Evolutionary conservation across 2,113 vertebrate species (phyloP).

Genomic region (Scatophagus argus): DNA sequence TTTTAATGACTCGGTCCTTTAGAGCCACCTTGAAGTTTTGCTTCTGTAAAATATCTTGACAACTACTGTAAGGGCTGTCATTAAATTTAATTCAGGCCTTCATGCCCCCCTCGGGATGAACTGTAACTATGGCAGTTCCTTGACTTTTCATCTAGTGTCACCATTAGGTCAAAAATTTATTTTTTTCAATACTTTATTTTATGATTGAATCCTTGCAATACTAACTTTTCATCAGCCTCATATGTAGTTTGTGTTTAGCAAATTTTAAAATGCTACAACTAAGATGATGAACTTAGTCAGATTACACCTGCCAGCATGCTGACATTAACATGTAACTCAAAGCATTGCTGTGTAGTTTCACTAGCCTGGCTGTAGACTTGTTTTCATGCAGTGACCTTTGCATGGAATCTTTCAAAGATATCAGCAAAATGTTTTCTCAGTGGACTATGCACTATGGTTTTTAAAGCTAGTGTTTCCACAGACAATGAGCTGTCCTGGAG

Average conservation of each 20-base stretch:
- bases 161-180: too few species aligned
- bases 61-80: too few species aligned
- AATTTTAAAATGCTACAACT: background rate
- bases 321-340: slow-evolving; percentile 7
- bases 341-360: background rate
- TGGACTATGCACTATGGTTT: background rate
- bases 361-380: background rate
- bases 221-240: background rate
- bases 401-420: slow-evolving; percentile 5
- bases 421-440: slow-evolving; percentile 3
- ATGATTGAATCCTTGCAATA: background rate
- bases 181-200: background rate
- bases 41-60: background rate
- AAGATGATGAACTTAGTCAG: background rate
- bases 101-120: background rate
- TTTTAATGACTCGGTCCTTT: background rate
- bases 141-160: background rate
- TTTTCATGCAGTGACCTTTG: slow-evolving; percentile 28
- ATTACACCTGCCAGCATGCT: background rate
- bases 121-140: background rate
- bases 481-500: background rate
- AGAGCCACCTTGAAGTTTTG: background rate
- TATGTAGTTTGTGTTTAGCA: background rate
- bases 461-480: background rate
- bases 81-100: too few species aligned